Evolutionary conservation across 2,113 vertebrate species (phyloP).

Genomic region (Nycticryphes semicollaris): DNA sequence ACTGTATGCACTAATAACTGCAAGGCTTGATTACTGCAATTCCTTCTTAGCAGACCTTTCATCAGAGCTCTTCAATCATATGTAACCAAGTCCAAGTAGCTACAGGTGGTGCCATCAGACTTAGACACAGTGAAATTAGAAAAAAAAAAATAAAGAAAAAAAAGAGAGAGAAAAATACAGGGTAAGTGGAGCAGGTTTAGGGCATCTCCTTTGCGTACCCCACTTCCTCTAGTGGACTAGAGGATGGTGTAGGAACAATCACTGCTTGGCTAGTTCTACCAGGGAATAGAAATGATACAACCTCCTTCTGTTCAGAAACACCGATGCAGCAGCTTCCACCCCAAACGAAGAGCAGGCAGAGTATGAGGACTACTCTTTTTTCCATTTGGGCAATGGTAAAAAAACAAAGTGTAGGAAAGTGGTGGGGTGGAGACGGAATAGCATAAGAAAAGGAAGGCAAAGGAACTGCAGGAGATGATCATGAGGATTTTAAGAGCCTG

Average conservation of each 20-base stretch:
- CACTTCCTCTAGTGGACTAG: background rate
- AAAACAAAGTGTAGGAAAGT: background rate
- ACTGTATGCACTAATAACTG: background rate
- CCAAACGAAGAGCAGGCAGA: background rate
- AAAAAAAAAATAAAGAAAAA: background rate
- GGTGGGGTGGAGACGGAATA: background rate
- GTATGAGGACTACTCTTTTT: background rate
- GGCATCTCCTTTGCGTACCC: background rate
- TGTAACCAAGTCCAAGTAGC: background rate
- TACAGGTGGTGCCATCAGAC: background rate
- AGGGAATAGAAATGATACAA: background rate
- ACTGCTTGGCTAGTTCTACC: background rate
- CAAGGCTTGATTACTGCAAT: constrained; percentile 10
- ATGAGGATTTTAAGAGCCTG: background rate
- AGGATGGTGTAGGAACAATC: background rate
- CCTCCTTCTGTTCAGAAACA: background rate
- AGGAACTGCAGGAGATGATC: background rate
- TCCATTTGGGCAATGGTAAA: background rate
- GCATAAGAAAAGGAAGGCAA: background rate
- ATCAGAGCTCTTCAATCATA: background rate
- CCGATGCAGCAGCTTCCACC: background rate
- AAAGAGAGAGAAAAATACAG: no score
- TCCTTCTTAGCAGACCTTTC: background rate
- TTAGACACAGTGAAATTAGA: background rate
- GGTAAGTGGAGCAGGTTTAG: background rate